Base-by-base conservation (phyloP, 2,797 vertebrate genomes). In the Gambusia yucatana region DNA sequence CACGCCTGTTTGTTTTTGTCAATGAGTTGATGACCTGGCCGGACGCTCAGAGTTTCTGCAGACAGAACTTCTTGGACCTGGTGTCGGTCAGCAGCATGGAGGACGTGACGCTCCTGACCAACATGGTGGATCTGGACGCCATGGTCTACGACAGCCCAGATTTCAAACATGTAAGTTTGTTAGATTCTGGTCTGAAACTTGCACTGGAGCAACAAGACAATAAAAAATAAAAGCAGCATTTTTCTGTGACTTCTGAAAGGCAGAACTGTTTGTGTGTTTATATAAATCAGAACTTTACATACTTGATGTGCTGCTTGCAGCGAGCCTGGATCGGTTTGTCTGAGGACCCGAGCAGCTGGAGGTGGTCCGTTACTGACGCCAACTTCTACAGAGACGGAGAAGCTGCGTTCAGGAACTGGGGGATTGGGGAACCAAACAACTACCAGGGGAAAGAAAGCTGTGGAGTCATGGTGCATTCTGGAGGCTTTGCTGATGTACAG, bases 271-370 rank as follows among this genome's bases (percentile, higher is more conserved):
- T 30, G 25, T 55, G 52, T 16, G 13, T 61, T 33, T 30, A 1
- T 28, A 11, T 13, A 30, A 11, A 17, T 20, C 0, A 77, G 46
- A 55, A 6, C 47, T 11, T 41, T 4, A 4, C 25, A 9, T 8
- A 25, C 25, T 10, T n/a, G 0, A 11, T 2, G 1, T 25, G 7
- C 44, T 79, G 5, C 41, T 72, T 75, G 39, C 82, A 86, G 84
- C 0, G 0, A 33, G n/a, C 39, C 36, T 93, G 90, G 89, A 88
- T 88, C 0, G 89, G 91, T 2, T 73, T 92, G 77, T 78, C 86
- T n/a, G 67, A 84, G 6, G 75, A 84, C 0, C 2, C 59, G 44
- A 78, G 59, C 55, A 5, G 8, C 70, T 93, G 89, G 90, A 52
- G 39, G 30, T 92, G 90, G 90, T 92, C 90, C 4, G 70, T 84